A percentile compares a stretch with the other conserved stretches of the same genome.
phyloP scores from a whole-genome alignment of 2,888 invertebrate species.

The Drepanosiphum platanoidis region DNA sequence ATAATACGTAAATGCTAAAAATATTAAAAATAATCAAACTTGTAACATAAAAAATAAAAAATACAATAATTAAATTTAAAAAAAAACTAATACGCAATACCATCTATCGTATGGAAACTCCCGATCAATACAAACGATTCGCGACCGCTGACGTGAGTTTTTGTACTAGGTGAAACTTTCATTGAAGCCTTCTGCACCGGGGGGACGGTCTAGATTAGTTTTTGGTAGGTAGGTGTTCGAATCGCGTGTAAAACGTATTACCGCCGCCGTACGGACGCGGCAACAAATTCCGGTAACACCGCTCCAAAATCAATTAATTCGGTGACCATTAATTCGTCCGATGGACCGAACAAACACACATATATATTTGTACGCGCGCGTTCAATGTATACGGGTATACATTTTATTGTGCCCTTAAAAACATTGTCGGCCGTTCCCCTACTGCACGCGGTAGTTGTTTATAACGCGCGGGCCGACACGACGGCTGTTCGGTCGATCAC shows the following conservation, averaged over 20 bases:
- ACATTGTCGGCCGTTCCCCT: not conserved
- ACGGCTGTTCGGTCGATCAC: not conserved
- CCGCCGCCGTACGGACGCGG: too few species aligned
- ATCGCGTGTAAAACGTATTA: not conserved
- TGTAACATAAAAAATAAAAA: too few species aligned
- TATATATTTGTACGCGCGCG: too few species aligned
- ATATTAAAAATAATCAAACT: too few species aligned
- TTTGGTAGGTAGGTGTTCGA: too few species aligned
- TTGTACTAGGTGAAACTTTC: not conserved
- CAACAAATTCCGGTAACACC: not conserved
- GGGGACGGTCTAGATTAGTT: not conserved
- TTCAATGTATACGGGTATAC: not conserved
- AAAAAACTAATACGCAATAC: too few species aligned
- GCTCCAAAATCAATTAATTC: slow-evolving; percentile 7
- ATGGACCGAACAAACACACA: not conserved
- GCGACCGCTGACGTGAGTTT: not conserved
- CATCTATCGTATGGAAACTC: not conserved
- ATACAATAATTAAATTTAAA: too few species aligned
- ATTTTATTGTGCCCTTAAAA: slow-evolving; percentile 12
- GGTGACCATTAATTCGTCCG: slow-evolving; percentile 6
- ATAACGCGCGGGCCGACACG: too few species aligned
- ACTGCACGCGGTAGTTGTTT: not conserved
- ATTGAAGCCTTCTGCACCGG: not conserved
- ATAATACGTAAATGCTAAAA: too few species aligned
- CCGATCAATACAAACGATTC: not conserved